phyloP scores from a whole-genome alignment of 2,113 vertebrate species.

The Myotis lucifugus region DNA sequence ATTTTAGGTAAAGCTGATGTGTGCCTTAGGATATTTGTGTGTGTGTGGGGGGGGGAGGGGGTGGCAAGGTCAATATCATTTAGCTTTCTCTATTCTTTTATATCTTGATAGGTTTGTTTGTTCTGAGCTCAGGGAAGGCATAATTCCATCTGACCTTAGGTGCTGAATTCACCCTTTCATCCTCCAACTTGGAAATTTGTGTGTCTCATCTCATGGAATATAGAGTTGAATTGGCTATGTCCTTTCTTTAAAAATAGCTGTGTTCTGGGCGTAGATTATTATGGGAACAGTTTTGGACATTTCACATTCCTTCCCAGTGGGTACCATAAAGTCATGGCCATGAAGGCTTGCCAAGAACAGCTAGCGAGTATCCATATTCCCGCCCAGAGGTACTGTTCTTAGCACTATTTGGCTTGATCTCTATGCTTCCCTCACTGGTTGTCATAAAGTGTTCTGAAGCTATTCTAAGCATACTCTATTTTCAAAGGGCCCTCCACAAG shows the following conservation, averaged over 20 bases:
- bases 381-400: slow-evolving; percentile 35
- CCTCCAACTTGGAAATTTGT: slow-evolving; percentile 69
- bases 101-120: slow-evolving; percentile 74
- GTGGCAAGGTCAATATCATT: slow-evolving; percentile 71
- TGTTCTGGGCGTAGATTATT: slow-evolving; percentile 68
- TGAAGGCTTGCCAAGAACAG: slow-evolving; percentile 55
- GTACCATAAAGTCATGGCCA: slow-evolving; percentile 40
- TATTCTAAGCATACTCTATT: slow-evolving; percentile 61
- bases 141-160: slow-evolving; percentile 71
- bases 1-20: slow-evolving; percentile 68
- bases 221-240: slow-evolving; percentile 67
- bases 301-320: slow-evolving; percentile 52
- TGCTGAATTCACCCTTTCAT: slow-evolving; percentile 63
- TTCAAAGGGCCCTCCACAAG: slow-evolving; percentile 17
- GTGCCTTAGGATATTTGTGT: slow-evolving; percentile 60
- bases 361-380: slow-evolving; percentile 27
- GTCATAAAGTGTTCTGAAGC: slow-evolving; percentile 18
- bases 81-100: slow-evolving; percentile 19
- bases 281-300: slow-evolving; percentile 62
- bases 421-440: slow-evolving; percentile 28
- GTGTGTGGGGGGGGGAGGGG: not conserved
- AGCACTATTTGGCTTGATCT: slow-evolving; percentile 50
- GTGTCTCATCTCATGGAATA: slow-evolving; percentile 73
- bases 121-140: slow-evolving; percentile 69
- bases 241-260: slow-evolving; percentile 80